Conservation (phyloP, 1,140 invertebrate species). For the Bradysia coprophila region DNA sequence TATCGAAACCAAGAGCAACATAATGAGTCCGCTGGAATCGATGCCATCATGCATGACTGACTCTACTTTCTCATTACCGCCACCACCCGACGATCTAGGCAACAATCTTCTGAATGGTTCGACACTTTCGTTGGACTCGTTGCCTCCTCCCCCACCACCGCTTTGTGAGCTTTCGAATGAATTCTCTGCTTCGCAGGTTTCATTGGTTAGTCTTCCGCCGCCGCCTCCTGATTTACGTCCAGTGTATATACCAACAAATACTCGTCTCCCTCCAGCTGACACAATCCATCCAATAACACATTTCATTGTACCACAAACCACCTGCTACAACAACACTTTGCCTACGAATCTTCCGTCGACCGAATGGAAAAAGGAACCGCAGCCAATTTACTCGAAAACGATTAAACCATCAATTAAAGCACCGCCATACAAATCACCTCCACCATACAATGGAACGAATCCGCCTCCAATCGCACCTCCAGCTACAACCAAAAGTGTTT, state of each 20-base stretch:
- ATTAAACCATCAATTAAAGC: slow-evolving; percentile 19
- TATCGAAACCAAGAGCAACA: not conserved
- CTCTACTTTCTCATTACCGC: slow-evolving; percentile 30
- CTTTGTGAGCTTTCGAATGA: slow-evolving; percentile 38
- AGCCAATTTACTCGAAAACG: slow-evolving; percentile 18
- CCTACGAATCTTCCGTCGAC: slow-evolving; percentile 3
- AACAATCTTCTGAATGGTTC: slow-evolving; percentile 41
- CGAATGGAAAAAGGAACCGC: slow-evolving; percentile 3
- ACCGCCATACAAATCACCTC: slow-evolving; percentile 22
- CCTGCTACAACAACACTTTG: slow-evolving; percentile 5
- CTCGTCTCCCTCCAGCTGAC: not conserved
- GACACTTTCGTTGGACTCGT: slow-evolving; percentile 50
- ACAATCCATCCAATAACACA: not conserved
- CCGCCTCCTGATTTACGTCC: slow-evolving; percentile 30
- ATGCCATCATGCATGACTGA: slow-evolving; percentile 22
- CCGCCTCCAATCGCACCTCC: slow-evolving; percentile 8
- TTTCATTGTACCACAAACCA: slow-evolving; percentile 1
- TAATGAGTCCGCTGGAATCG: not conserved
- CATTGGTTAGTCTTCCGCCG: slow-evolving; percentile 43
- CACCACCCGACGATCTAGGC: slow-evolving; percentile 27
- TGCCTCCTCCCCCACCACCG: slow-evolving; percentile 60
- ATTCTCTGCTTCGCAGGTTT: slow-evolving; percentile 45
- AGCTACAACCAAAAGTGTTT: slow-evolving; percentile 16
- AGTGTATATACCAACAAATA: slow-evolving; percentile 16
- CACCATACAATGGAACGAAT: slow-evolving; percentile 17